These are phyloP conservation scores for Metallyticus violacea DNA, from an alignment of 2,888 invertebrate genomes.

Conservation along the genomic window DNA sequence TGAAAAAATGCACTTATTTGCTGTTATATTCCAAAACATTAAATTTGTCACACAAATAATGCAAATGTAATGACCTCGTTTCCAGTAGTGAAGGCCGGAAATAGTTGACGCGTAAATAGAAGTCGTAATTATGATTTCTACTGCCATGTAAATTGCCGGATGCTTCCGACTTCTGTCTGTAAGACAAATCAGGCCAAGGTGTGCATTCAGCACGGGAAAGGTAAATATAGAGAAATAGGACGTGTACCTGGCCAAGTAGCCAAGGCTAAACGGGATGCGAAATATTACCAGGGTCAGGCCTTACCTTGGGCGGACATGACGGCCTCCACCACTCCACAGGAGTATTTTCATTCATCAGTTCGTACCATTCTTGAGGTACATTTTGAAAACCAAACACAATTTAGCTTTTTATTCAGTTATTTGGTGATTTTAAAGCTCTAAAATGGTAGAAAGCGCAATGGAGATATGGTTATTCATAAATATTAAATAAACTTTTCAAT, in stretches of 20 bases:
- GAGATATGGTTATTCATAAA: no score
- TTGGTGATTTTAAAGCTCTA: no score
- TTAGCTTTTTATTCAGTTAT: no score
- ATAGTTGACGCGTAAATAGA: neutral
- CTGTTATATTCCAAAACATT: neutral
- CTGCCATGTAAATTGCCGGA: neutral
- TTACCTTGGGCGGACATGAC: neutral
- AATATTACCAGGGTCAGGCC: neutral
- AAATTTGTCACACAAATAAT: neutral
- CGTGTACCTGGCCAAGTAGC: neutral
- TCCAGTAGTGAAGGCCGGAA: neutral
- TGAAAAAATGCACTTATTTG: neutral
- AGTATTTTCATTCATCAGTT: neutral
- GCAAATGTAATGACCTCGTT: neutral
- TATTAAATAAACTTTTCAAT: no score
- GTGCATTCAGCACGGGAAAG: neutral
- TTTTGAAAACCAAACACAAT: no score
- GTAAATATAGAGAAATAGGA: neutral
- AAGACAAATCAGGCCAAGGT: neutral
- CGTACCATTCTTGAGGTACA: no score
- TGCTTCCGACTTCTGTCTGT: neutral
- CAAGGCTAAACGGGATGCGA: neutral
- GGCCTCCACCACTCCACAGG: neutral
- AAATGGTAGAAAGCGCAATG: no score
- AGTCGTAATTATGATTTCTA: neutral